phyloP scores from a whole-genome alignment of 2,113 vertebrate species.

The Oreotrochilus melanogaster region DNA sequence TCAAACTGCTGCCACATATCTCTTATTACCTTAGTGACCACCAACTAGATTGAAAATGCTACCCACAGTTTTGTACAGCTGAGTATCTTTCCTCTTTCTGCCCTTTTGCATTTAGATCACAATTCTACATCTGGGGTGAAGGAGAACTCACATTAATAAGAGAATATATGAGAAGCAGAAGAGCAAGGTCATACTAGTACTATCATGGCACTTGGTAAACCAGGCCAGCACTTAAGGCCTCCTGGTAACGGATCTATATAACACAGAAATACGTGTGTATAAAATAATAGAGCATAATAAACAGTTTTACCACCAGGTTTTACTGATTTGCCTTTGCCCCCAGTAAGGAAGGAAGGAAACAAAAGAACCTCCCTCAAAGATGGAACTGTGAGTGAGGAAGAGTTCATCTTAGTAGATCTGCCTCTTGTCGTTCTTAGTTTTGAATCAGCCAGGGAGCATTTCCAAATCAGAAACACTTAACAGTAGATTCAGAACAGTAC shows the following conservation, averaged over 20 bases:
- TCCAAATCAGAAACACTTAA: background rate
- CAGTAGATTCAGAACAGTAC: background rate
- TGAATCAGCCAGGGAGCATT: background rate
- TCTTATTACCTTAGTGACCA: background rate
- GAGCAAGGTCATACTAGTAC: background rate
- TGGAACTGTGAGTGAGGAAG: background rate
- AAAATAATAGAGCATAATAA: background rate
- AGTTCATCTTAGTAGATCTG: background rate
- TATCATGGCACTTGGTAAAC: background rate
- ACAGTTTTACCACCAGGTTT: background rate
- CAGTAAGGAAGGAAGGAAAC: background rate
- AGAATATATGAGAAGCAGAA: background rate
- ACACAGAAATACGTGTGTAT: accelerated
- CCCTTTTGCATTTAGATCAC: background rate
- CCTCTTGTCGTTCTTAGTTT: background rate
- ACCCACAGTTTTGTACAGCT: background rate
- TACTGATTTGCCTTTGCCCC: background rate
- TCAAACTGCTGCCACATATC: background rate
- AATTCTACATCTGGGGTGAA: background rate
- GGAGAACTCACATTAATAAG: background rate
- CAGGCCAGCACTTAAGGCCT: background rate
- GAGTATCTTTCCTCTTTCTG: background rate
- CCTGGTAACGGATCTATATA: background rate
- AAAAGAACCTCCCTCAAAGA: background rate
- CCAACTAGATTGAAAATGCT: background rate